Conservation (phyloP, 1,140 invertebrate genomes). For the Eriosoma lanigerum region DNA sequence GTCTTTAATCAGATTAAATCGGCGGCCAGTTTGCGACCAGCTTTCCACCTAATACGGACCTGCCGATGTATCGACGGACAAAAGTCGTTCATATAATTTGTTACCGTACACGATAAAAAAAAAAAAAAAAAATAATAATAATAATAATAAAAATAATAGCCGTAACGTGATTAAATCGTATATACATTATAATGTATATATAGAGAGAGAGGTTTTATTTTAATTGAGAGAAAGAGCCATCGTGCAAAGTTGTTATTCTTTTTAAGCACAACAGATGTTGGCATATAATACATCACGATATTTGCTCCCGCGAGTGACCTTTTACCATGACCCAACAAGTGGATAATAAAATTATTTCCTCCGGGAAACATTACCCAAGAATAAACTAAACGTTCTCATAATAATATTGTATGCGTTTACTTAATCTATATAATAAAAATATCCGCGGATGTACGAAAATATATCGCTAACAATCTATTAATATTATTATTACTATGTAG, state of each 20-base stretch:
- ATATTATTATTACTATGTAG: too few species aligned
- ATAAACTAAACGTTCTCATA: neutral
- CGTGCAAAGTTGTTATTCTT: slow-evolving; percentile 39
- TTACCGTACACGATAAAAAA: slow-evolving; percentile 1
- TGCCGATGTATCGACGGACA: slow-evolving; percentile 7
- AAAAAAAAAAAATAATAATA: slow-evolving; percentile 20
- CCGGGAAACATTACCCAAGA: slow-evolving; percentile 16
- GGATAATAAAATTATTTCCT: slow-evolving; percentile 28
- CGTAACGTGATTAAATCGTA: slow-evolving; percentile 18
- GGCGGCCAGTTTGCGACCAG: slow-evolving; percentile 32
- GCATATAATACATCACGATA: slow-evolving; percentile 32
- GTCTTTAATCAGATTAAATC: slow-evolving; percentile 33
- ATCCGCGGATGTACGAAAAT: too few species aligned
- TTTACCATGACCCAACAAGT: slow-evolving; percentile 33
- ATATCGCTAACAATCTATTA: too few species aligned
- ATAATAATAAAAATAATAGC: slow-evolving; percentile 40
- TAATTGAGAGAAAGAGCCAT: slow-evolving; percentile 37
- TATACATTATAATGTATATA: too few species aligned
- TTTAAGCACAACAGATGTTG: slow-evolving; percentile 14
- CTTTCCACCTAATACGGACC: slow-evolving; percentile 41
- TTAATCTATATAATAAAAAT: too few species aligned
- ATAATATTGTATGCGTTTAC: neutral
- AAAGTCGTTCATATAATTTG: slow-evolving; percentile 46
- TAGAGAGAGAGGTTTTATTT: slow-evolving; percentile 28
- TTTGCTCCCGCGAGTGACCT: slow-evolving; percentile 22